Conservation (phyloP, 2,797 vertebrate species). For the Paedocypris micromegethes region DNA sequence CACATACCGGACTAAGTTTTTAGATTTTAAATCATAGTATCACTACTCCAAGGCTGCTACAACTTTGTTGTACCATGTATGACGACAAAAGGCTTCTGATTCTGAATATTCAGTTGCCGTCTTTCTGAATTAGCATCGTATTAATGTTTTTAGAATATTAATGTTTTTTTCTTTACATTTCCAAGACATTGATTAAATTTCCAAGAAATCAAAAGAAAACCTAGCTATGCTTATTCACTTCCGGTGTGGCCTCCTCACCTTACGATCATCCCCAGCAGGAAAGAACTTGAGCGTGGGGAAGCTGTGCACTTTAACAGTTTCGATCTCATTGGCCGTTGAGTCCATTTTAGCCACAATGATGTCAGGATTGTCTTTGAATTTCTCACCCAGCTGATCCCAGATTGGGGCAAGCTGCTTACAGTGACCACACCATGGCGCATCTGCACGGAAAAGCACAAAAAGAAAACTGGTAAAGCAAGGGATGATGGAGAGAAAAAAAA, state of each 20-base stretch:
- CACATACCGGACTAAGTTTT: no score
- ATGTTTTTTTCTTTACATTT: no score
- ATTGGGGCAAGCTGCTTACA: constrained; percentile 96
- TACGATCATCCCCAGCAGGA: constrained; percentile 78
- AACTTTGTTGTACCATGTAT: no score
- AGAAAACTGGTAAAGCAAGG: background rate
- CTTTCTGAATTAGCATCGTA: no score
- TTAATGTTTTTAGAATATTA: no score
- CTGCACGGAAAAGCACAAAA: constrained; percentile 57
- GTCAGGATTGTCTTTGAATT: constrained; percentile 76
- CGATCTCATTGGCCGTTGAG: constrained; percentile 93
- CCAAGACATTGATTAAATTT: no score
- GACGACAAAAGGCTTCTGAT: no score
- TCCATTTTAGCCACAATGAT: constrained; percentile 94
- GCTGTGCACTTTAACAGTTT: constrained; percentile 92
- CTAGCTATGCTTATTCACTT: no score
- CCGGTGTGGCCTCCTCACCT: constrained; percentile 61
- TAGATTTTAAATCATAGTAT: no score
- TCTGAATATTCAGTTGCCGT: no score
- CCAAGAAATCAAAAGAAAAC: background rate
- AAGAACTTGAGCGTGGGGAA: constrained; percentile 97
- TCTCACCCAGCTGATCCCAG: constrained; percentile 95
- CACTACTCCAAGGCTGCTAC: no score
- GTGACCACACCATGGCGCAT: constrained; percentile 98
- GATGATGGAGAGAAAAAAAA: no score